A percentile compares a stretch with the other conserved stretches of the same genome.
phyloP scores from a whole-genome alignment of 64 coral and sea anemone genomes.

The Montipora foliosa region DNA sequence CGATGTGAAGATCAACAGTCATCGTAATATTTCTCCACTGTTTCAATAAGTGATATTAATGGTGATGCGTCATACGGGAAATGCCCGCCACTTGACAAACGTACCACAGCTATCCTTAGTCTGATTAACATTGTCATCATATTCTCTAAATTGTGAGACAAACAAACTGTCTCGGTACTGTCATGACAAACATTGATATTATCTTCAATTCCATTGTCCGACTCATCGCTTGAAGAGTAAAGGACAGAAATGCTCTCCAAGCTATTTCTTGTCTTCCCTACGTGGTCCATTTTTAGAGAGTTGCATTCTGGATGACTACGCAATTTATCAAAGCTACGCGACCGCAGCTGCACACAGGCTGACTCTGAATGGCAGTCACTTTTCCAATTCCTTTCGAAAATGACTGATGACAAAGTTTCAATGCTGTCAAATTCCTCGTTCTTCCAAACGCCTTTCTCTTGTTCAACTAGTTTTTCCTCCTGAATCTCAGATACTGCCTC shows the following conservation, averaged over 20 bases:
- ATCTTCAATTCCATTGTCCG: constrained; percentile 1
- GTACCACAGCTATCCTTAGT: constrained; percentile 57
- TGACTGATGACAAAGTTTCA: background rate
- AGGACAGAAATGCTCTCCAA: constrained; percentile 7
- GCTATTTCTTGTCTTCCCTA: background rate
- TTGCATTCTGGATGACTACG: background rate
- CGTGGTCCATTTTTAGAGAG: background rate
- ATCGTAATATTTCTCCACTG: constrained; percentile 74
- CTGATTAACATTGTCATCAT: constrained; percentile 80
- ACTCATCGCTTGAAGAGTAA: constrained; percentile 37
- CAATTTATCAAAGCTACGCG: background rate
- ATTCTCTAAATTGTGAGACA: constrained; percentile 41
- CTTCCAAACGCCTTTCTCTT: background rate
- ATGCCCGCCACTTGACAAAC: constrained; percentile 14
- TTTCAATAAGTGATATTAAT: constrained; percentile 56
- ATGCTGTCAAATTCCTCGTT: background rate
- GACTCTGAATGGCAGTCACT: background rate
- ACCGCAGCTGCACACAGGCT: background rate
- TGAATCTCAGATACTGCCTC: background rate
- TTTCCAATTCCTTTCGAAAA: background rate
- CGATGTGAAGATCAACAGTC: constrained; percentile 39
- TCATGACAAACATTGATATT: background rate
- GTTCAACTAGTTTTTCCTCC: background rate
- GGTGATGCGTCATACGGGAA: constrained; percentile 70
- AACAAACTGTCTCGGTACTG: background rate